Percentiles rank a stretch among this genome's conserved stretches.
phyloP scores from a whole-genome alignment of 2,888 invertebrate genomes.

The Rhagonycha lutea region DNA sequence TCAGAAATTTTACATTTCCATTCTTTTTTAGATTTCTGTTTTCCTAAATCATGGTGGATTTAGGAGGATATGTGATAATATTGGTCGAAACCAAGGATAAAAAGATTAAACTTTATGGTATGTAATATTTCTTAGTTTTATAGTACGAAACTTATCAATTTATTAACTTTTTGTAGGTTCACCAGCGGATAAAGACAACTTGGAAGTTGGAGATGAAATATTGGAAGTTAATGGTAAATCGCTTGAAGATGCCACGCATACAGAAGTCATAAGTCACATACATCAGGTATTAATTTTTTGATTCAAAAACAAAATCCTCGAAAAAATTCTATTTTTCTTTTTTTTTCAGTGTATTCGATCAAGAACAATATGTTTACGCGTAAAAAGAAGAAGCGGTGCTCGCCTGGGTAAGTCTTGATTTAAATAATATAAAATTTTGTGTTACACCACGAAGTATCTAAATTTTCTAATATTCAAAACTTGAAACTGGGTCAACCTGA shows the following conservation, averaged over 20 bases:
- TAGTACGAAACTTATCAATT: not conserved
- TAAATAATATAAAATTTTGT: no score
- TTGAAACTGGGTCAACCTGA: not conserved
- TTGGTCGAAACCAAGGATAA: slow-evolving; percentile 92
- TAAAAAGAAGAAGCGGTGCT: slow-evolving; percentile 85
- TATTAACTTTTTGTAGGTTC: slow-evolving; percentile 63
- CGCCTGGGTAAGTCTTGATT: slow-evolving; percentile 77
- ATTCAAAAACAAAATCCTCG: not conserved
- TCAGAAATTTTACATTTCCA: not conserved
- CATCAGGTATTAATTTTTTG: slow-evolving; percentile 76
- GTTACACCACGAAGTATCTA: no score
- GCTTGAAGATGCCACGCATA: slow-evolving; percentile 87
- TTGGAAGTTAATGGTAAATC: slow-evolving; percentile 94
- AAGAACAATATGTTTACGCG: slow-evolving; percentile 90
- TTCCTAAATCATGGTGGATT: slow-evolving; percentile 72
- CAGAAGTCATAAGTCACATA: slow-evolving; percentile 92
- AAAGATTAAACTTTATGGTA: slow-evolving; percentile 91
- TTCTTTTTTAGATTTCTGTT: slow-evolving; percentile 22
- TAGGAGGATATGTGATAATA: slow-evolving; percentile 94
- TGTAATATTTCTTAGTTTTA: slow-evolving; percentile 37
- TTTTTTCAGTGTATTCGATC: slow-evolving; percentile 90
- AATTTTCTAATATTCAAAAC: not conserved
- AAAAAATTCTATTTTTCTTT: not conserved
- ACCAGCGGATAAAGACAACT: slow-evolving; percentile 89
- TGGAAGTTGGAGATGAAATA: slow-evolving; percentile 97